Evolutionary conservation across 2,113 vertebrate species (phyloP).

Genomic region (Pygoscelis antarcticus): DNA sequence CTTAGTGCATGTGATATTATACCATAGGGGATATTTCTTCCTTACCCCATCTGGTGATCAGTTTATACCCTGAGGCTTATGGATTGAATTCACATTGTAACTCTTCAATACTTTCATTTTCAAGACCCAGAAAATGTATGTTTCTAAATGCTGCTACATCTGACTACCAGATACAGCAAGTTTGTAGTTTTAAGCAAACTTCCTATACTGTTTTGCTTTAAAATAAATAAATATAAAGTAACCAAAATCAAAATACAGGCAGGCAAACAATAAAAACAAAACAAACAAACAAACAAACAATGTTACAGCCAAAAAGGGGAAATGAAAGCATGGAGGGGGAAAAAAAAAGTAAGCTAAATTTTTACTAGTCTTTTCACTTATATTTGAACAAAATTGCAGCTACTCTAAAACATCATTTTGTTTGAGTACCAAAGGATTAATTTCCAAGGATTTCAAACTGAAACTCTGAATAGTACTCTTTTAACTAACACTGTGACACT

Average conservation of each 20-base stretch:
- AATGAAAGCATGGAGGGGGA: not conserved
- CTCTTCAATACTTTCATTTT: not conserved
- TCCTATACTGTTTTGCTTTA: not conserved
- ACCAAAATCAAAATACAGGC: not conserved
- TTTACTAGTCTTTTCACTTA: not conserved
- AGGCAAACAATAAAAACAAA: not conserved
- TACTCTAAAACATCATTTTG: not conserved
- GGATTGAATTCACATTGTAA: not conserved
- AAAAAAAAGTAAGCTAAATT: not conserved
- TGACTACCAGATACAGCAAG: not conserved
- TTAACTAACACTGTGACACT: not conserved
- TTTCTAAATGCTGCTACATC: not conserved
- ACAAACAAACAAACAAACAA: not conserved
- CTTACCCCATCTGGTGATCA: conserved; percentile 10
- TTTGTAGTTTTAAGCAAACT: not conserved
- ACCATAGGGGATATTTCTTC: not conserved
- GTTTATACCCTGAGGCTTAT: not conserved
- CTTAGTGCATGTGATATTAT: not conserved
- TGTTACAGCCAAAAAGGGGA: not conserved
- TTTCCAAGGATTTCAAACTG: not conserved
- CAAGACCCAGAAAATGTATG: not conserved
- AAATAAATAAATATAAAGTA: not conserved
- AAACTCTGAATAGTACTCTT: not conserved
- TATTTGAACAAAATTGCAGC: not conserved
- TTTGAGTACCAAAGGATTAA: not conserved